Evolutionary conservation across 2,113 vertebrate species (phyloP), one percentile per base, ranked within the genome.

Genomic region (Columbina picui): DNA sequence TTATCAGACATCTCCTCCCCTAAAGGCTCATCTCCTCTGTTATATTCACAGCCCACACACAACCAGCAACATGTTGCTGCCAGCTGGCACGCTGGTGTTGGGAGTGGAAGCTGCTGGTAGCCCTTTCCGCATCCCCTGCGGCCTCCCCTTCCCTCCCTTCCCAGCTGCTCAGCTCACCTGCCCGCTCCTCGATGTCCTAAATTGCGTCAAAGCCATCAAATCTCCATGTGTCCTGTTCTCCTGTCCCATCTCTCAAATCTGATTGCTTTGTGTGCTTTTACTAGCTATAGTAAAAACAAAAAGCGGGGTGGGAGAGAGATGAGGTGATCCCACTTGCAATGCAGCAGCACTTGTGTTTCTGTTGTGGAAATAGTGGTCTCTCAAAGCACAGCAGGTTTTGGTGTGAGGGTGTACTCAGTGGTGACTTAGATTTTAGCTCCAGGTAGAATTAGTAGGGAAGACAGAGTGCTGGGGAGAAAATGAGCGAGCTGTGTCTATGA

Each of bases 1-100:
- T 96, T 94, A 96, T 88, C 92, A 88, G 85, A 74, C 79, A 93
- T 88, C 82, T 95, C 71, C 92, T 97, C 76, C 88, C 93, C 94
- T 95, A 60, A 86, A 95, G 93, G 88, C 92, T 95, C 88, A 64
- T 96, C 88, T 96, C 82, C 68, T 89, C 77, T 57, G 30, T 67
- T 90, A 56, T 22, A 60, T 43, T 86, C 71, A 29, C 81, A 91
- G 87, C 93, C 95, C 83, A 92, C 93, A 90, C 17, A 0, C 92
- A 91, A 60, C 71, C 88, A 88, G 90, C 79, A 86, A 14, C n/a
- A 5, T 10, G 60, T 50, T 83, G 67, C 79, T 96, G 90, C 94
- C 90, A 94, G 92, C 95, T 95, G 92, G 90, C 85, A 34, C 57
- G 7, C 73, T 30, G 43, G 49, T 23, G 1, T 45, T 38, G 19